These are phyloP conservation scores for Dermatemys mawii DNA, from an alignment of 2,113 vertebrate species.

Conservation along the genomic window DNA sequence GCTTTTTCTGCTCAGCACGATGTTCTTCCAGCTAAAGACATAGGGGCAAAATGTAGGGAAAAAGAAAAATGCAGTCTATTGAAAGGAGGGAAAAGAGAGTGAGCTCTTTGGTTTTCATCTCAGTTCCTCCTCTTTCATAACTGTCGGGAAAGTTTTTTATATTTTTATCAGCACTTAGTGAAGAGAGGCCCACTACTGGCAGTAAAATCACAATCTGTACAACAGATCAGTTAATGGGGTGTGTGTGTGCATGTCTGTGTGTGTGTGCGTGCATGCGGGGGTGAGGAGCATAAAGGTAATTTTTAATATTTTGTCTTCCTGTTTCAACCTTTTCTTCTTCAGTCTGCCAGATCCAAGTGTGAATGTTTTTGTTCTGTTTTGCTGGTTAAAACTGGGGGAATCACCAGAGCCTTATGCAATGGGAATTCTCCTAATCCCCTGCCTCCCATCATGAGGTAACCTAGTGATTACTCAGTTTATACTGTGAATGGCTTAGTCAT, in stretches of 20 bases:
- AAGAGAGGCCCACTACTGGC: neutral
- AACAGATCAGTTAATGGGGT: neutral
- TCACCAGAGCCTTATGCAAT: accelerated
- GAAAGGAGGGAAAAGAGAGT: neutral
- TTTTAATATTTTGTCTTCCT: neutral
- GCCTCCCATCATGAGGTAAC: neutral
- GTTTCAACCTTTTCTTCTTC: neutral
- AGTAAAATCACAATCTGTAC: neutral
- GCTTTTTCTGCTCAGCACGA: constrained; percentile 81
- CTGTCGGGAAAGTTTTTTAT: neutral
- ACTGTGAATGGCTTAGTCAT: no score
- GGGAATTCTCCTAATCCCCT: neutral
- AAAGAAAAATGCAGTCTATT: neutral
- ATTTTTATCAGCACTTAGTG: neutral
- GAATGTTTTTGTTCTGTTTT: neutral
- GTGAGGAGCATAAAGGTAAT: neutral
- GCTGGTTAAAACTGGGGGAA: neutral
- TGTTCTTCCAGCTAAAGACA: constrained; percentile 81
- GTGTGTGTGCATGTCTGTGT: no score
- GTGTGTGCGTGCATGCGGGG: neutral
- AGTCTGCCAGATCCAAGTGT: neutral
- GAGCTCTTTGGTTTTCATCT: neutral
- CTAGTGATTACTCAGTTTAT: neutral
- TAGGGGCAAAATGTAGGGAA: neutral
- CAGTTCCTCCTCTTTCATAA: neutral